phyloP scores from a whole-genome alignment of 2,113 vertebrate genomes.

The Gasterosteus aculeatus region DNA sequence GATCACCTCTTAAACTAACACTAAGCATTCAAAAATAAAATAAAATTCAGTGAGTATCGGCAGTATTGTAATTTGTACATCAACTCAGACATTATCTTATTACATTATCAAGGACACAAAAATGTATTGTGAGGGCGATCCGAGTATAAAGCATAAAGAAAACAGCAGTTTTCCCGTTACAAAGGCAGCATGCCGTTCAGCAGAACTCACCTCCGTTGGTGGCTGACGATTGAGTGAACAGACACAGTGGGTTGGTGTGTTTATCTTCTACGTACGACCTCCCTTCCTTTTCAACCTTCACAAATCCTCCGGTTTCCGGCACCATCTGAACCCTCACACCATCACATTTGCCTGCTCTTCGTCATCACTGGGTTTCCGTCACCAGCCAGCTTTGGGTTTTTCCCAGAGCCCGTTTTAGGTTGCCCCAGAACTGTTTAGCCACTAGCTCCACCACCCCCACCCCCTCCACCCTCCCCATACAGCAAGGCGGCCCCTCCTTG shows the following conservation, averaged over 20 bases:
- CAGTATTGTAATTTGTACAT: neutral
- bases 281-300: constrained; percentile 29
- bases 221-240: constrained; percentile 18
- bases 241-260: constrained; percentile 1
- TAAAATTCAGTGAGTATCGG: neutral
- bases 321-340: constrained; percentile 29
- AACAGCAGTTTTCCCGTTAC: neutral
- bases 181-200: neutral
- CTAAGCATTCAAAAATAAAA: neutral
- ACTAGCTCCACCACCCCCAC: neutral
- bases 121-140: too few species aligned
- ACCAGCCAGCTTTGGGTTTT: neutral
- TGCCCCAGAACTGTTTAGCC: too few species aligned
- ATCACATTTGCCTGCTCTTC: constrained; percentile 64
- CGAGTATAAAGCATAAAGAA: too few species aligned
- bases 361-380: constrained; percentile 44
- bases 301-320: constrained; percentile 52
- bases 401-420: neutral
- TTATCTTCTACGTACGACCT: constrained; percentile 48
- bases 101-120: neutral
- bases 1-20: neutral
- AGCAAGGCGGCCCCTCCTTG: neutral
- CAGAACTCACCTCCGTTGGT: constrained; percentile 62
- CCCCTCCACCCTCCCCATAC: neutral
- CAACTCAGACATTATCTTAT: neutral